Evolutionary conservation across 2,888 invertebrate species (phyloP), one percentile per base, ranked within the genome.

Genomic region (Trichopoda pennipes): DNA sequence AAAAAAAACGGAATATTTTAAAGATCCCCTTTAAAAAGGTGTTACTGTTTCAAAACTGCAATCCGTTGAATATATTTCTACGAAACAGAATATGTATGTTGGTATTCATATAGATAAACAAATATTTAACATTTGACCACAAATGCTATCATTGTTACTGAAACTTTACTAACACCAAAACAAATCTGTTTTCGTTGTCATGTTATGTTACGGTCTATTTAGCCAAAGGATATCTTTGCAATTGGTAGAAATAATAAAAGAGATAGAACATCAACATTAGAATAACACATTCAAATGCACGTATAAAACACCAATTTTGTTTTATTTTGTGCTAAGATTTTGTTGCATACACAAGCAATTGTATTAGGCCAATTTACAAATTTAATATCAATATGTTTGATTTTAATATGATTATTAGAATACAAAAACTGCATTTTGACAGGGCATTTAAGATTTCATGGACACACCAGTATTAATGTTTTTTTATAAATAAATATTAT

Each of bases 51-150:
- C 21, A 32, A 16, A 38, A 4, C 1, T 58, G 1, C 32, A 42
- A 12, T 38, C 6, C 16, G 17, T 10, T 2, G 7, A 21, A 21
- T 61, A 9, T 21, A 12, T 21, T 3, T 19, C 2, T 51, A 55
- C 16, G 21, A 21, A 23, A 17, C 10, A 21, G 1, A 3, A 17
- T 35, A 23, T 53, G 28, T 35, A 23, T 53, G 0, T 14, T 55
- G 32, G 42, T 14, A 32, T 19, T 51, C 35, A 10, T 23, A 47
- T 17, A 74, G 74, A 78, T 64, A 81, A 77, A 70, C 51, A 74
- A 78, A 78, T 81, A 78, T 81, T 81, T 81, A 74, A 69, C 69
- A 69, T 78, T 64, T 64, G 77, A 74, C 81, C 81, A 78, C 81
- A 77, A 81, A 77, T 73, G 69, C 28, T 23, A 74, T 61, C 73